phyloP scores from a whole-genome alignment of 2,797 vertebrate species.

The Botia kubotai region DNA sequence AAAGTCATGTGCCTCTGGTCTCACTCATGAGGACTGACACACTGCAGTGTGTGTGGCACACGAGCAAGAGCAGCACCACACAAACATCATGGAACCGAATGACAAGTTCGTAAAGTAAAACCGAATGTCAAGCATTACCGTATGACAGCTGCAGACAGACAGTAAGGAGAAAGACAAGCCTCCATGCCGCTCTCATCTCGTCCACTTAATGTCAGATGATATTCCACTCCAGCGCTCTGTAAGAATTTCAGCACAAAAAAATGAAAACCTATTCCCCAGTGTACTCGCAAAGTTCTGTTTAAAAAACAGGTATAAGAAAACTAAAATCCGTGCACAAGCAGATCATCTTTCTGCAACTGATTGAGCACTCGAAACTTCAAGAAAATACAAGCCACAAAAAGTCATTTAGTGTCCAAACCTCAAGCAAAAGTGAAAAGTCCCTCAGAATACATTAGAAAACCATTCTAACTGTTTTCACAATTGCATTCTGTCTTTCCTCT shows the following conservation, averaged over 20 bases:
- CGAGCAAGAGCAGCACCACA: not conserved
- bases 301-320: not conserved
- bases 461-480: constrained; percentile 42
- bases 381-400: constrained; percentile 5
- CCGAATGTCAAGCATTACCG: constrained; percentile 44
- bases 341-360: not conserved
- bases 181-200: constrained; percentile 44
- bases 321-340: not conserved
- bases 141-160: constrained; percentile 41
- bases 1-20: not conserved
- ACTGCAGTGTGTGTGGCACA: not conserved
- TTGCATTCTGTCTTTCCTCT: not conserved
- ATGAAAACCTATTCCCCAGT: not conserved
- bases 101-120: constrained; percentile 11
- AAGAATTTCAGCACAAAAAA: constrained; percentile 13
- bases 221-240: not conserved
- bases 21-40: not conserved
- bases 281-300: not conserved
- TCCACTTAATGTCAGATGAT: constrained; percentile 8
- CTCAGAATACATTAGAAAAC: constrained; percentile 34
- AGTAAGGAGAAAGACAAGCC: constrained; percentile 36
- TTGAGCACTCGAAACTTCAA: not conserved
- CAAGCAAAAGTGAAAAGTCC: constrained; percentile 25
- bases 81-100: constrained; percentile 6
- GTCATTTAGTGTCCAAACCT: constrained; percentile 17